A percentile compares a stretch with the other conserved stretches of the same genome.
phyloP scores from a whole-genome alignment of 2,113 vertebrate genomes.

The Arizona elegans region DNA sequence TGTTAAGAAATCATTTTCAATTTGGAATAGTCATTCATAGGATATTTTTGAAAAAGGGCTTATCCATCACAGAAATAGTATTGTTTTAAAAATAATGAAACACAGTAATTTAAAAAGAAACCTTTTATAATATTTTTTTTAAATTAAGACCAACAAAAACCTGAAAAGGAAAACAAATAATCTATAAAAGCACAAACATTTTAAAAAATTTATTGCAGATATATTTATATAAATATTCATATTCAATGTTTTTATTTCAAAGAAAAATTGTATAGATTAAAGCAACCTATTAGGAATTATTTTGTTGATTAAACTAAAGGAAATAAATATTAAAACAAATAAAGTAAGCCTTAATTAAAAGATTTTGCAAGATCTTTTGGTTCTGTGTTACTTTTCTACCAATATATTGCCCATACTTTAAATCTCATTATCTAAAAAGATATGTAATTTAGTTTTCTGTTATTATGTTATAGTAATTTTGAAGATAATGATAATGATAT shows the following conservation, averaged over 20 bases:
- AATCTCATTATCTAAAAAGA: background rate
- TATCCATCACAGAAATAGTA: background rate
- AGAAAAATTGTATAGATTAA: background rate
- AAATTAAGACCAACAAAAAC: background rate
- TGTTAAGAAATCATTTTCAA: background rate
- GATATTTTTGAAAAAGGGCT: background rate
- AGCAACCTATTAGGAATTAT: background rate
- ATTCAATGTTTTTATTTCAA: background rate
- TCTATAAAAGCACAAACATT: background rate
- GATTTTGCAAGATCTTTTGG: background rate
- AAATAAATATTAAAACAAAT: background rate
- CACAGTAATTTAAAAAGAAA: background rate
- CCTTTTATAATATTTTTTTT: background rate
- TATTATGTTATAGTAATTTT: background rate
- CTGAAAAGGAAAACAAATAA: background rate
- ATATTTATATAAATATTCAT: no score
- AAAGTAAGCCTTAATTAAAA: background rate
- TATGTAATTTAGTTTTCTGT: background rate
- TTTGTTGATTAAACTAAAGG: background rate
- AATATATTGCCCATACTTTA: background rate
- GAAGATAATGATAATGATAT: background rate
- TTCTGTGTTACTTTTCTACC: background rate
- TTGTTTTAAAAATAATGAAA: background rate
- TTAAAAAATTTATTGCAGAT: no score
- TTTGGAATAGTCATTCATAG: background rate